A percentile compares a stretch with the other conserved stretches of the same genome.
phyloP scores from a whole-genome alignment of 2,113 vertebrate species.

The Eolophus roseicapilla region DNA sequence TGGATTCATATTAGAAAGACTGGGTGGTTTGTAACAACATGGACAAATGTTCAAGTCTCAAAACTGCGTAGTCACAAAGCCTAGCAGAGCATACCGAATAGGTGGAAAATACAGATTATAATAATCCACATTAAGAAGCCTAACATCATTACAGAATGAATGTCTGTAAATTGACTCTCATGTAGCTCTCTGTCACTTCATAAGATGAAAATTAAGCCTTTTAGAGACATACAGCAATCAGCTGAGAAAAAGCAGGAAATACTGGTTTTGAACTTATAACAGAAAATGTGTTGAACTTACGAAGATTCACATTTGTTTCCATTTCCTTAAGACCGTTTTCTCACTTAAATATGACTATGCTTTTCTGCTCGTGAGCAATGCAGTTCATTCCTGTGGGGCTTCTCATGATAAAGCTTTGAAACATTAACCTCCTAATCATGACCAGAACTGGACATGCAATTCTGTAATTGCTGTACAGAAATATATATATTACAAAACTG shows the following conservation, averaged over 20 bases:
- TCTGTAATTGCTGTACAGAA: neutral
- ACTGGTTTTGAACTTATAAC: neutral
- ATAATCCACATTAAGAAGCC: neutral
- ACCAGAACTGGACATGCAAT: neutral
- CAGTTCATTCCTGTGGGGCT: neutral
- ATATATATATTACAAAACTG: neutral
- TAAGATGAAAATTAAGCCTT: conserved; percentile 35
- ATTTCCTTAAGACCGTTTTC: neutral
- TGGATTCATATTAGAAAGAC: neutral
- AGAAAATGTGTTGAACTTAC: neutral
- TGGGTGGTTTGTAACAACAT: neutral
- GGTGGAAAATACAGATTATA: neutral
- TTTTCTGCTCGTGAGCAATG: neutral
- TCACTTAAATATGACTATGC: neutral
- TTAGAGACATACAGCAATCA: neutral
- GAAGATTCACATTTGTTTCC: neutral
- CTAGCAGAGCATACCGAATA: neutral
- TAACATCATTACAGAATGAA: neutral
- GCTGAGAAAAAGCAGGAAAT: neutral
- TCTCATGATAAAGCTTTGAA: neutral
- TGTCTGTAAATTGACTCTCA: neutral
- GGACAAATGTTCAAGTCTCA: neutral
- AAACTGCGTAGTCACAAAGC: neutral
- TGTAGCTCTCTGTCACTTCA: neutral
- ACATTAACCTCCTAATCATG: neutral